Conservation (phyloP, 1,140 invertebrate species). For the Rhagoletis pomonella region DNA sequence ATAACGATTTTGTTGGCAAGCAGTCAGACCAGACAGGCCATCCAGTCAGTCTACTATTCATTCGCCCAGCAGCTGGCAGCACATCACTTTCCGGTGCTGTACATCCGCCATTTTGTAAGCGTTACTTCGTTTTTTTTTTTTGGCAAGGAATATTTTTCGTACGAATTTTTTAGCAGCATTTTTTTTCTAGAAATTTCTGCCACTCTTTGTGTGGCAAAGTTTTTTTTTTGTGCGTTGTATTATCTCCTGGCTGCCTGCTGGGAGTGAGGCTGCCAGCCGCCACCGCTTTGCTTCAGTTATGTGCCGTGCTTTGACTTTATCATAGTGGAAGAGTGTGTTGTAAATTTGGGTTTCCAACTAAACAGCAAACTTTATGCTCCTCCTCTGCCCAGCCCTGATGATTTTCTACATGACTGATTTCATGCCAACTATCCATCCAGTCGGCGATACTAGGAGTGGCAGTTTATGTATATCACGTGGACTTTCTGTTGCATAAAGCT, state of each 20-base stretch:
- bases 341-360: not conserved
- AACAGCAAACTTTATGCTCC: not conserved
- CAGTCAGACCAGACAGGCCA: not conserved
- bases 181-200: not conserved
- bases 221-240: not conserved
- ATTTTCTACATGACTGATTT: not conserved
- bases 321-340: not conserved
- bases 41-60: not conserved
- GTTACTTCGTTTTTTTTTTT: not conserved
- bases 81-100: not conserved
- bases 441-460: not conserved
- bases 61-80: not conserved
- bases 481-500: not conserved
- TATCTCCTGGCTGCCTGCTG: not conserved
- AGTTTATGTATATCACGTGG: not conserved
- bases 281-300: not conserved
- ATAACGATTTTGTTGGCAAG: slow-evolving; percentile 30
- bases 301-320: no score
- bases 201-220: not conserved
- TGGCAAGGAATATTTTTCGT: not conserved
- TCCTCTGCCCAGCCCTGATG: not conserved
- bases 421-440: not conserved
- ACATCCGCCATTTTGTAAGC: not conserved
- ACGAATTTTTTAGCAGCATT: not conserved
- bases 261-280: not conserved